Evolutionary conservation across 2,113 vertebrate genomes (phyloP).

Genomic region (Bagarius yarrelli): DNA sequence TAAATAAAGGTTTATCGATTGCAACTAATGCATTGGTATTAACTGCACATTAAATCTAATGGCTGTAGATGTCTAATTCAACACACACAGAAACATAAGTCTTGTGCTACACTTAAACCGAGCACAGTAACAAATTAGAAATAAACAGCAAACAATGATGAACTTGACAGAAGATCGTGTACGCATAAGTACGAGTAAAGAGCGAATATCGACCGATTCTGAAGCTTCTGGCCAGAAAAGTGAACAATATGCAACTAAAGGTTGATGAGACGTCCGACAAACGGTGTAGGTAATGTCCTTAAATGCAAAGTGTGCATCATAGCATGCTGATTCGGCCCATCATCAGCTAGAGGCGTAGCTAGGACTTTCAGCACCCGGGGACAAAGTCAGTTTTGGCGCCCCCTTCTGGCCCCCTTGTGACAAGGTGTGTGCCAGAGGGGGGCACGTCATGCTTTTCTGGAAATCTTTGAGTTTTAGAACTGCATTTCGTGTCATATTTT

Average conservation of each 20-base stretch:
- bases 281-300: conserved; percentile 41
- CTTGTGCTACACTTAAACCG: neutral
- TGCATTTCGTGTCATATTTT: too few relatives aligned
- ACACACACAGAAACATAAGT: neutral
- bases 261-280: conserved; percentile 27
- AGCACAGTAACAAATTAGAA: neutral
- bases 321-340: conserved; percentile 19
- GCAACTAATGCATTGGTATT: conserved; percentile 8
- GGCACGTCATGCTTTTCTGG: too few relatives aligned
- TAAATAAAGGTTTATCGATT: neutral
- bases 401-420: too few relatives aligned
- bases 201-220: neutral
- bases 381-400: too few relatives aligned
- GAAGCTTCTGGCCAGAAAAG: neutral
- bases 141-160: neutral
- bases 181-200: too few relatives aligned
- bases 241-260: conserved; percentile 9
- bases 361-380: too few relatives aligned
- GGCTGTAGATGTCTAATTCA: neutral
- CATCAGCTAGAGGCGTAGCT: too few relatives aligned
- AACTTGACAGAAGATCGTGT: neutral
- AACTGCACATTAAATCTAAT: conserved; percentile 12
- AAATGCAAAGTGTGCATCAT: conserved; percentile 29
- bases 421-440: too few relatives aligned
- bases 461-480: too few relatives aligned